Conservation (phyloP, 64 coral and sea anemone species). For the Acropora tenuis region DNA sequence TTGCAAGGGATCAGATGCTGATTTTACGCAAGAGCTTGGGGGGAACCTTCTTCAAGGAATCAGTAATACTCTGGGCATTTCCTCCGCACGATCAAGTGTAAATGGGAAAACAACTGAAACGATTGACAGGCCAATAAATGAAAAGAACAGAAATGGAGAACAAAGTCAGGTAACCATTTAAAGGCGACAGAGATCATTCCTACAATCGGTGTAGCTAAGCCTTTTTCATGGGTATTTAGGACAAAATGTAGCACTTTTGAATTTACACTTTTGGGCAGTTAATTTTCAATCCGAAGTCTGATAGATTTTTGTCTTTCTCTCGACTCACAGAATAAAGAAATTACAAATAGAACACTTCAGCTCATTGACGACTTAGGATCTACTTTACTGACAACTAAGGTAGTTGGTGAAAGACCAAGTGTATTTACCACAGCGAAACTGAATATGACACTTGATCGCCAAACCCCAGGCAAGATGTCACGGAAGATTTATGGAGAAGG, state of each 20-base stretch:
- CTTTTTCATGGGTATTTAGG: too few species aligned
- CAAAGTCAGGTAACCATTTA: not conserved
- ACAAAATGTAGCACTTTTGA: too few species aligned
- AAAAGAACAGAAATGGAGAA: not conserved
- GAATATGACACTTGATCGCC: slow-evolving; percentile 37
- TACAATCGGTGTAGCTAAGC: too few species aligned
- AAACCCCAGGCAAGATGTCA: slow-evolving; percentile 33
- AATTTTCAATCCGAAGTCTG: too few species aligned
- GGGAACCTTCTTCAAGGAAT: slow-evolving; percentile 28
- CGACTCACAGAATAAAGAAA: slow-evolving; percentile 14
- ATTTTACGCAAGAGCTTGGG: slow-evolving; percentile 28
- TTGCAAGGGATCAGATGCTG: not conserved
- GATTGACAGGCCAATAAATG: not conserved
- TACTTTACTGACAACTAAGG: slow-evolving; percentile 53
- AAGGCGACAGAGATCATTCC: not conserved
- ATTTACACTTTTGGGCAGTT: too few species aligned
- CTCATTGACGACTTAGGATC: slow-evolving; percentile 47
- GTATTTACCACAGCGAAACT: slow-evolving; percentile 25
- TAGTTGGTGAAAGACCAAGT: slow-evolving; percentile 61
- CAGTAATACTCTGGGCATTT: not conserved
- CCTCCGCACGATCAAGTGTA: not conserved
- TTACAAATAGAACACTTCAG: slow-evolving; percentile 43
- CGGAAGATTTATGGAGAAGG: slow-evolving; percentile 40
- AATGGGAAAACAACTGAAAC: not conserved
- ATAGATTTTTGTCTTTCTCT: not conserved